A percentile compares a stretch with the other conserved stretches of the same genome.
These are phyloP conservation scores for Aspidoscelis tigris DNA, from an alignment of 2,113 vertebrate genomes.

Conservation along the genomic window DNA sequence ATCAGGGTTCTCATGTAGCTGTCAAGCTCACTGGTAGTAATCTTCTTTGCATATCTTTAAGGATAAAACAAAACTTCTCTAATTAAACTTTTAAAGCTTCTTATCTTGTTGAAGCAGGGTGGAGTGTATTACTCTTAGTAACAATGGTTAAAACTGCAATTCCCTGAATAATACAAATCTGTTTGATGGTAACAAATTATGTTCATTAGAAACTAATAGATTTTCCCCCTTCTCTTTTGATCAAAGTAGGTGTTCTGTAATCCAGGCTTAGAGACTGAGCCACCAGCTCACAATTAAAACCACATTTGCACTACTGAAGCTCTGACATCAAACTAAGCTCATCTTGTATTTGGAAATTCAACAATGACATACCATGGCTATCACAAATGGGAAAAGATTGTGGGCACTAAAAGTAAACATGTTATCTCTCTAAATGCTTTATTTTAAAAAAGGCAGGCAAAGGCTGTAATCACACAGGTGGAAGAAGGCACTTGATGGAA, in stretches of 20 bases:
- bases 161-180: constrained; percentile 56
- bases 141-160: constrained; percentile 54
- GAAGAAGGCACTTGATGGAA: too few relatives aligned
- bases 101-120: constrained; percentile 55
- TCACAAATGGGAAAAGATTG: not conserved
- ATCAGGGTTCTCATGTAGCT: constrained; percentile 52
- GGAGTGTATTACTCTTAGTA: constrained; percentile 46
- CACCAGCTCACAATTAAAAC: constrained; percentile 19
- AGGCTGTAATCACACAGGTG: too few relatives aligned
- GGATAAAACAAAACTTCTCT: constrained; percentile 52
- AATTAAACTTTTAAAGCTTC: constrained; percentile 67
- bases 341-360: not conserved
- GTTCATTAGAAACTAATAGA: constrained; percentile 60
- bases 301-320: constrained; percentile 12
- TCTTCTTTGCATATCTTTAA: constrained; percentile 63
- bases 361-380: not conserved
- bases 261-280: constrained; percentile 45
- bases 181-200: constrained; percentile 55
- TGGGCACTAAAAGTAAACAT: not conserved
- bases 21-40: constrained; percentile 48
- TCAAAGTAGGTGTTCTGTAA: constrained; percentile 59
- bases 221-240: constrained; percentile 47
- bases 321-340: constrained; percentile 20
- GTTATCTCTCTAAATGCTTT: too few relatives aligned
- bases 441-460: too few relatives aligned